A percentile compares a stretch with the other conserved stretches of the same genome.
phyloP scores from a whole-genome alignment of 2,797 vertebrate species.

The Synaphobranchus kaupii region DNA sequence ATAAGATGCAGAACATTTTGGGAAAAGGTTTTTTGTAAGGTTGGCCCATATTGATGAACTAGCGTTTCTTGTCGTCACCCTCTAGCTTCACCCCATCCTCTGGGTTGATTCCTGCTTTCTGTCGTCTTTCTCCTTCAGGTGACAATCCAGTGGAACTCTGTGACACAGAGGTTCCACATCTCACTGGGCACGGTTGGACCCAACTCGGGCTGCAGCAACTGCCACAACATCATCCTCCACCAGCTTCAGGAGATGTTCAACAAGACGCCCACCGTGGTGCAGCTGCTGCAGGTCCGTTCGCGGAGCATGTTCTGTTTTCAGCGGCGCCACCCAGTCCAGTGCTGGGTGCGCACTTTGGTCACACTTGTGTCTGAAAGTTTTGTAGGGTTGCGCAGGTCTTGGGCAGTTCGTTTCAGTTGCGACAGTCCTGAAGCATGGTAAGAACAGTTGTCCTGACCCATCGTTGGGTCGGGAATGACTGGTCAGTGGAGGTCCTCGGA shows the following conservation, averaged over 20 bases:
- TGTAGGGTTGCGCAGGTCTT: no score
- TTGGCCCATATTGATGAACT: background rate
- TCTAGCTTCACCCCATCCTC: no score
- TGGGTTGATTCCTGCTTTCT: no score
- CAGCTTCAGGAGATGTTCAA: constrained; percentile 99
- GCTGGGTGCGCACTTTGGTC: background rate
- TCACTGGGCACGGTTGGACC: constrained; percentile 96
- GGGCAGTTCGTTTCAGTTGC: no score
- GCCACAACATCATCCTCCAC: constrained; percentile 98
- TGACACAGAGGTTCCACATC: constrained; percentile 91
- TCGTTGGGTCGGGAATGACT: background rate
- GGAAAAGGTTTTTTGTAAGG: background rate
- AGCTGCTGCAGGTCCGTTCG: constrained; percentile 88
- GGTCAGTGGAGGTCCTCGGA: background rate
- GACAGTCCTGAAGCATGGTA: no score
- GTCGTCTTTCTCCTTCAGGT: constrained; percentile 66
- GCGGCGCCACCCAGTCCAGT: background rate
- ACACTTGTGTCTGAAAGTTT: background rate
- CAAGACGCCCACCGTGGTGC: constrained; percentile 94
- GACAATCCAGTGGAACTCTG: constrained; percentile 97
- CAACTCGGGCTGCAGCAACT: constrained; percentile 98
- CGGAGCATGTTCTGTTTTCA: background rate
- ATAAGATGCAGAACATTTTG: background rate
- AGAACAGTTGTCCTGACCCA: no score
- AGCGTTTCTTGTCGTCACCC: background rate